These are phyloP conservation scores for Sicus ferrugineus DNA, from an alignment of 2,888 invertebrate species.

Conservation along the genomic window DNA sequence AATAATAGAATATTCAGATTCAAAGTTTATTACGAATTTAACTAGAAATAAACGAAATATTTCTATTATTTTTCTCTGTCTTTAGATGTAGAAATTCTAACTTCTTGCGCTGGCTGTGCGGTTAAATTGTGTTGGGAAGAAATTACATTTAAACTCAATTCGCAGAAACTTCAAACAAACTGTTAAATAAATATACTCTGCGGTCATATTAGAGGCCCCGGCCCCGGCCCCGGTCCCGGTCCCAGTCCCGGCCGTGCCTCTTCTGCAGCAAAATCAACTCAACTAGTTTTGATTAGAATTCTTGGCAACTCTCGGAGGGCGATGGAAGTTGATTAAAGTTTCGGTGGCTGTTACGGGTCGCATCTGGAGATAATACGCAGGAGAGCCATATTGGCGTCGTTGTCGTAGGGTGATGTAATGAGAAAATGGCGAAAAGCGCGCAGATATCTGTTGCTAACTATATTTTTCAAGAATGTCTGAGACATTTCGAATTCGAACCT, in stretches of 20 bases:
- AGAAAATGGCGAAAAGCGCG: not conserved
- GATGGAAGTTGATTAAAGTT: slow-evolving; percentile 31
- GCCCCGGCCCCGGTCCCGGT: not conserved
- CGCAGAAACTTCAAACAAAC: slow-evolving; percentile 22
- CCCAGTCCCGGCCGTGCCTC: slow-evolving; percentile 5
- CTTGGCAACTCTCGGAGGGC: slow-evolving; percentile 21
- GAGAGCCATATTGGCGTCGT: not conserved
- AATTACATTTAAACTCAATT: slow-evolving; percentile 32
- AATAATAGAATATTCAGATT: too few relatives aligned
- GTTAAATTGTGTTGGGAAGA: too few relatives aligned
- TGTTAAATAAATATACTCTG: slow-evolving; percentile 32
- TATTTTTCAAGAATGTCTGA: too few relatives aligned
- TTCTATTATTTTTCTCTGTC: too few relatives aligned
- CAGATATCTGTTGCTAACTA: too few relatives aligned
- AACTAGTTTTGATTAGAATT: slow-evolving; percentile 27
- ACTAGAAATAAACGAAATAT: too few relatives aligned
- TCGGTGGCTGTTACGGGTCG: not conserved
- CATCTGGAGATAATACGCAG: not conserved
- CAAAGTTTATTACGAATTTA: too few relatives aligned
- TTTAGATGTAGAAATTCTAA: too few relatives aligned
- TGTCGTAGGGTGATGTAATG: not conserved
- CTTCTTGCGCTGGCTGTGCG: too few relatives aligned
- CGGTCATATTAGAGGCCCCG: slow-evolving; percentile 29
- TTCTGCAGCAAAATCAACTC: slow-evolving; percentile 4
- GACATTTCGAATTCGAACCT: too few relatives aligned